Conservation (phyloP, 2,888 invertebrate species). For the Erynnis tages region DNA sequence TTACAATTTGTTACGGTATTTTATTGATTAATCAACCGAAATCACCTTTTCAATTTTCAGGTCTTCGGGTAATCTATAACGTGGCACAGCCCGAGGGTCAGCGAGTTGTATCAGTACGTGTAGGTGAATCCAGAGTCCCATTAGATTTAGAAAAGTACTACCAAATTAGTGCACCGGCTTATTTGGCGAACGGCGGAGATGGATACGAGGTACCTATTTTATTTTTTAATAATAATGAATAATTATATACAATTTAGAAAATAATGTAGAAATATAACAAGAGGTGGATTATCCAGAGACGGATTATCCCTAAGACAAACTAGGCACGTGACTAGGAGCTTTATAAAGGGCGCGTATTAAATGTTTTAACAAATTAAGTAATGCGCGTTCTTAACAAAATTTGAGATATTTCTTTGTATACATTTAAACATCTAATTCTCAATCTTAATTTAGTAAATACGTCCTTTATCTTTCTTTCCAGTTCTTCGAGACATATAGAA, state of each 20-base stretch:
- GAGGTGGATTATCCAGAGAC: too few relatives aligned
- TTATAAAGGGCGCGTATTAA: too few relatives aligned
- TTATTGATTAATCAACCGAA: too few relatives aligned
- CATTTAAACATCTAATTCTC: too few relatives aligned
- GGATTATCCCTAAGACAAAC: too few relatives aligned
- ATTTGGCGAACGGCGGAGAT: slow-evolving; percentile 83
- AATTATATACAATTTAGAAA: too few relatives aligned
- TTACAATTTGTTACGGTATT: background rate
- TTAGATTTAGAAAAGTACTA: slow-evolving; percentile 65
- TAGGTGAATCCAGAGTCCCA: slow-evolving; percentile 15
- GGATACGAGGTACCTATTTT: slow-evolving; percentile 76
- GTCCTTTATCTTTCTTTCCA: slow-evolving; percentile 31
- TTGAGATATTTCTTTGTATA: too few relatives aligned
- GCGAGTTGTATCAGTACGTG: slow-evolving; percentile 55
- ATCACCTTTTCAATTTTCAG: slow-evolving; percentile 55
- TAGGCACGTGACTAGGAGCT: too few relatives aligned
- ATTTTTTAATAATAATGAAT: too few relatives aligned
- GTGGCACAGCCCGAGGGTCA: slow-evolving; percentile 72
- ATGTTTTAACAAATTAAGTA: too few relatives aligned
- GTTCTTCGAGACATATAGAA: slow-evolving; percentile 55
- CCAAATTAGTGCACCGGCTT: slow-evolving; percentile 77
- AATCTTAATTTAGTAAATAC: background rate
- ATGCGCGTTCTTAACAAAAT: too few relatives aligned
- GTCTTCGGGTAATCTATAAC: slow-evolving; percentile 79
- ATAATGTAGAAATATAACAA: too few relatives aligned